Conservation (phyloP, 2,888 invertebrate genomes). For the Catocala nupta region DNA sequence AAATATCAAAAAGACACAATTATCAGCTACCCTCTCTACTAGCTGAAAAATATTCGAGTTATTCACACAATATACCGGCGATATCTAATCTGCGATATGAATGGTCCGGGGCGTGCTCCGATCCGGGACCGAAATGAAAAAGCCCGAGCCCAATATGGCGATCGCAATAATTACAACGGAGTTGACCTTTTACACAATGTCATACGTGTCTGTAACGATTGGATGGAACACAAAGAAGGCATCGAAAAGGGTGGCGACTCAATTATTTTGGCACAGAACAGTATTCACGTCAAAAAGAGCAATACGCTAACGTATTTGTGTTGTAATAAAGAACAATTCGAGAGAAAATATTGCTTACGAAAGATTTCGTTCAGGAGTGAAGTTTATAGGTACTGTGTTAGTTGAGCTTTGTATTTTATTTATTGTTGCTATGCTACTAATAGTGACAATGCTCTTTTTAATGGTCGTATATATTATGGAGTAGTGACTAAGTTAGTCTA, state of each 20-base stretch:
- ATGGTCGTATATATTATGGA: too few relatives aligned
- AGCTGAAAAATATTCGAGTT: conserved; percentile 50
- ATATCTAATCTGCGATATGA: conserved; percentile 69
- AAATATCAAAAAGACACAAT: conserved; percentile 41
- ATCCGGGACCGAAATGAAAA: conserved; percentile 56
- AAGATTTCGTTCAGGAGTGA: not conserved
- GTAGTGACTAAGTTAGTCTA: too few relatives aligned
- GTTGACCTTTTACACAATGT: conserved; percentile 54
- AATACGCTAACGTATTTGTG: conserved; percentile 10
- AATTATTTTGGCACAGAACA: conserved; percentile 42
- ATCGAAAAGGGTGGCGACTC: conserved; percentile 42
- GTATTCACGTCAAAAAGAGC: conserved; percentile 19
- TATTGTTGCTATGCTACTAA: too few relatives aligned
- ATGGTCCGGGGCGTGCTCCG: conserved; percentile 49
- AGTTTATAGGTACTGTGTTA: not conserved
- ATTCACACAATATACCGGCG: conserved; percentile 52
- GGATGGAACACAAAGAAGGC: conserved; percentile 41
- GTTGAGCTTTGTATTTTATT: not conserved
- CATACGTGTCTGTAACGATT: conserved; percentile 51
- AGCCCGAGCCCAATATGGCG: conserved; percentile 58
- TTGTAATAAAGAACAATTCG: conserved; percentile 12
- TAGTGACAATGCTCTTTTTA: too few relatives aligned
- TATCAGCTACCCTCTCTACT: conserved; percentile 40
- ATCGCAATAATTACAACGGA: conserved; percentile 58
- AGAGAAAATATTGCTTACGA: not conserved